Evolutionary conservation across 2,797 vertebrate genomes (phyloP).

Genomic region (Cetoscarus ocellatus): DNA sequence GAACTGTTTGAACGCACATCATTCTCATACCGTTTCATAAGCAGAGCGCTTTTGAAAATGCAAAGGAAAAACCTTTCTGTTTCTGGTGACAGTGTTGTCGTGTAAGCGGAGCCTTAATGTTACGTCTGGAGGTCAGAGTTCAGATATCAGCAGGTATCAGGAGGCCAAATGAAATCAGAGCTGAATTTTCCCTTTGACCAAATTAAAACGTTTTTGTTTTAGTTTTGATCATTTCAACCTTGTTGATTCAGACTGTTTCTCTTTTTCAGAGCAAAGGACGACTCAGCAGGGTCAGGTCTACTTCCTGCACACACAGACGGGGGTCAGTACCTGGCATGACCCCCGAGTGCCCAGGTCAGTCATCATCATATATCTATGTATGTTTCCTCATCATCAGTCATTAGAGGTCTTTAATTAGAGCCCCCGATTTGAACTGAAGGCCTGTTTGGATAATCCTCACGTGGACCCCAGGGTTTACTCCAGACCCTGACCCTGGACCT

Average conservation of each 20-base stretch:
- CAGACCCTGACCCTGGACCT: neutral
- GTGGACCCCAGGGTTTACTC: no score
- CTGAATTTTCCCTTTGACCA: no score
- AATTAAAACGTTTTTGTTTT: neutral
- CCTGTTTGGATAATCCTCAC: slow-evolving; percentile 14
- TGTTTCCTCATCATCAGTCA: neutral
- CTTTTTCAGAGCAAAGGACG: slow-evolving; percentile 93
- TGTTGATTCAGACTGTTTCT: slow-evolving; percentile 14
- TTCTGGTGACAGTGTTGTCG: no score
- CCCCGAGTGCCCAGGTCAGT: slow-evolving; percentile 93
- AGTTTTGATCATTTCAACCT: slow-evolving; percentile 13
- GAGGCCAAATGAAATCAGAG: no score
- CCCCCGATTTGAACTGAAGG: slow-evolving; percentile 11
- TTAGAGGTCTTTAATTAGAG: neutral
- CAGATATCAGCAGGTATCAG: no score
- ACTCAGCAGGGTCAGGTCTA: slow-evolving; percentile 97
- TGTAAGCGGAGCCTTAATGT: no score
- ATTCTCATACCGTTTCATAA: no score
- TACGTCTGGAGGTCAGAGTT: no score
- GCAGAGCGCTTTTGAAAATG: no score
- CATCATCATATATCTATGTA: neutral
- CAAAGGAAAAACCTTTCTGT: no score
- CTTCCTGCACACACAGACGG: slow-evolving; percentile 96
- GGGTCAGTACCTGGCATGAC: slow-evolving; percentile 97
- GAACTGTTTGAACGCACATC: no score